Evolutionary conservation across 1,140 invertebrate genomes (phyloP), one percentile per base, ranked within the genome.

Genomic region (Galendromus occidentalis): DNA sequence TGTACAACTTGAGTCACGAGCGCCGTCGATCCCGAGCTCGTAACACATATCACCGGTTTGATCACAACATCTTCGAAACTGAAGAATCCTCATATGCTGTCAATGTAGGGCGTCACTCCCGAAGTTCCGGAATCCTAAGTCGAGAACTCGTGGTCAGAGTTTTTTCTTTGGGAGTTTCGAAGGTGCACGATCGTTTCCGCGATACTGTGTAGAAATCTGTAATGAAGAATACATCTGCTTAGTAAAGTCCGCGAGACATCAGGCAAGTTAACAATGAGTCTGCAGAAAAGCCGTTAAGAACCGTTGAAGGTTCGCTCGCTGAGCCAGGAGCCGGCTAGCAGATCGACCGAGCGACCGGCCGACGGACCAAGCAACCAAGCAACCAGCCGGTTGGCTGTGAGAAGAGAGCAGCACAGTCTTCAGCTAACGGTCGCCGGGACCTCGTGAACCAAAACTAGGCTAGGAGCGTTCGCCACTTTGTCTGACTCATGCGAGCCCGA

Each of bases 161-260:
- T 59, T n/a, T 25, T 22, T 33, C 25, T 25, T 59, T 59, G 51
- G 51, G 22, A 17, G 51, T 20, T 33, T 59, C 51, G 51, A 25
- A 25, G 25, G 51, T 25, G 33, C 51, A 59, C 17, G 51, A 59
- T 17, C 51, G 51, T 25, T 59, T 59, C 25, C 51, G 51, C 12
- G 51, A 59, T 59, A 59, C 51, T 20, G 33, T 59, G 51, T 59
- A 59, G 22, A 59, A 59, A 59, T 59, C 51, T 59, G 22, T 22
- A 59, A 47, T 14, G 25, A 59, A 33, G 33, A 25, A 18, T 17
- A 25, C 12, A 59, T 29, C 51, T 29, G 51, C 51, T 59, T 25
- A 33, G 25, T 59, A 59, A 33, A 18, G 33, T 59, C 20, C 25
- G 14, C 12, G 12, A 25, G 14, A 59, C 33, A 59, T 59, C 14